Base-by-base conservation (phyloP, 2,888 invertebrate genomes). In the Eupithecia tripunctaria region DNA sequence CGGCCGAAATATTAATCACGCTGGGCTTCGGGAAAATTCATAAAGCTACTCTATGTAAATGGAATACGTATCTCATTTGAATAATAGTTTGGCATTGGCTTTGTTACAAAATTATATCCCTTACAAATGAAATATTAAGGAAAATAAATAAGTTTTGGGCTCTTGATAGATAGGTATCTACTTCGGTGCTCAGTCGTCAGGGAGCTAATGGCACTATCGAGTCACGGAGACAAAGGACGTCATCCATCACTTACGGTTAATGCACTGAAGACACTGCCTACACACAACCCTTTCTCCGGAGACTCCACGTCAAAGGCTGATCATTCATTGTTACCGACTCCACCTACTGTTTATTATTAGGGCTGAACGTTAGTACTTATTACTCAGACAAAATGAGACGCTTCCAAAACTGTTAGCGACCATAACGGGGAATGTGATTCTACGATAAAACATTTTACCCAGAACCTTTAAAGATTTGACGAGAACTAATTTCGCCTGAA, bases 191-290 rank as follows among this genome's bases (percentile, higher is more conserved):
- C 59, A 74, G 76, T 69, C 76, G 74, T 79, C 65, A 12, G 69
- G 66, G 80, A 79, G 79, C 82, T 89, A 90, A 90, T 89, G 86
- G 88, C 82, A 74, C 81, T 86, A 86, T 86, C 87, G 77, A 84
- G 86, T 88, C 86, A 79, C 78, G 79, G 78, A 82, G 82, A 86
- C 84, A 85, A 84, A 84, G 79, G 80, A 75, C 36, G 79, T 80
- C 89, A 93, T 94, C 94, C 84, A 93, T 94, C 93, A 93, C 85
- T 91, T 86, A 89, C 84, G 79, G 88, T 84, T 90, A 90, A 91
- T 90, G 91, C 86, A 82, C 81, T 78, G 79, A 82, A 81, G 84
- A 86, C 86, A 85, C 86, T 82, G 64, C 64, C 32, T 82, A 38
- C 64, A 21, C 12, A 60, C 60, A 92, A 92, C 92, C 93, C 92